Base-by-base conservation (phyloP, 2,888 invertebrate species). In the Empis livida region DNA sequence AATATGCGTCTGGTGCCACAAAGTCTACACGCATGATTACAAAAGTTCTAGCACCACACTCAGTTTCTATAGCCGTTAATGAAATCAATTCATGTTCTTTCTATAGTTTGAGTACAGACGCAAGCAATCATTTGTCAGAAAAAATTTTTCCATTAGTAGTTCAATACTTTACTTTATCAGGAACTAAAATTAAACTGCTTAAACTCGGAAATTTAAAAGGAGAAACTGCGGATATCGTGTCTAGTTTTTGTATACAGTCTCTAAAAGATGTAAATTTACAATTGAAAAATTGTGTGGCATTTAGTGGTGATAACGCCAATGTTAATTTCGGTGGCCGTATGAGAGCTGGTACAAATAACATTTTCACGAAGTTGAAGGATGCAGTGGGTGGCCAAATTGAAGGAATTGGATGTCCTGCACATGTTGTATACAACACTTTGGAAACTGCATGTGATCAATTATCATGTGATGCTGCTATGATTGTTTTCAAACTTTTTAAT, bases 371-470 rank as follows among this genome's bases (percentile, higher is more conserved):
- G 32, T 50, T 45, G 43, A 51, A 48, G 31, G 20, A 9, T n/a
- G 44, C 30, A 47, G 39, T 49, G 30, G 43, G 48, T 40, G 27
- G 45, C 16, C 39, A 50, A 42, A 46, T 50, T 32, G 47, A 44
- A 47, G 49, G 51, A 15, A 37, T 52, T 27, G 47, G 52, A 27
- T 49, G 47, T 38, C 41, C 52, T 30, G 47, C 45, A 37, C 49
- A 52, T 37, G 31, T 48, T 16, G 9, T 48, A 20, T 27, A 48
- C 38, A 45, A 48, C 30, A 30, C 42, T 30, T 13, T 45, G 2
- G 30, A 14, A 37, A 42, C 30, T 31, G 43, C 42, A 3, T 37
- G 43, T 35, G 48, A 46, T 44, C 20, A 41, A 31, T 32, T 44
- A 31, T 16, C 44, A 10, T 31, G 20, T 42, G 46, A 46, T 46